Evolutionary conservation across 2,113 vertebrate genomes (phyloP), one percentile per base, ranked within the genome.

Genomic region (Pomatostomus ruficeps): DNA sequence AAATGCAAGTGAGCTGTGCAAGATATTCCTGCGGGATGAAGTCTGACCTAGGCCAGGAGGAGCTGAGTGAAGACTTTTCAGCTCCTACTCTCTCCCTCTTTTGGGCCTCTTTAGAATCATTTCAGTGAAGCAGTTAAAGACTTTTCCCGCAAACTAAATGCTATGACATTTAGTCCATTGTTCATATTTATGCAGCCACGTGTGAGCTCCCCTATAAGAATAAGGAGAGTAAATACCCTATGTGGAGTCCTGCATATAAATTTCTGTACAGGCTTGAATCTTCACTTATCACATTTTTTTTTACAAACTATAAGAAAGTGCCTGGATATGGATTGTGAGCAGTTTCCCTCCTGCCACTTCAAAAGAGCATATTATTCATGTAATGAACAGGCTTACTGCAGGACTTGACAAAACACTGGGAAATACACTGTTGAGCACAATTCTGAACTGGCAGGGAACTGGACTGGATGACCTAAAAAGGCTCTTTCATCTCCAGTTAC

Each of bases 401-500:
- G 85, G 89, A 86, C 85, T 94, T 96, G 91, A 94, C 90, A 96
- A 96, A 95, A 94, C 82, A 84, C 93, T 93, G 85, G 85, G 91
- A 96, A 94, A 90, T 88, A 90, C 85, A 76, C 90, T 94, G 96
- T 93, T 92, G 88, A 94, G 95, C 88, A 96, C 93, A 94, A 88
- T 93, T 93, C 85, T 96, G 75, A 94, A 91, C 93, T 96, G 93
- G 92, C 94, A 96, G 90, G 88, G 79, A 96, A 95, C 63, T 93
- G 93, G 90, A 48, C 82, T 77, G 72, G 25, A 89, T 96, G 94
- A 97, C 90, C 95, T 97, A 95, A 97, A 94, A 85, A 72, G 54
- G 63, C 36, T 95, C 92, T 95, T 96, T 96, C 95, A 95, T 97
- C 93, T 96, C 90, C 91, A 90, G 91, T 96, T 97, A 87, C 96